Conservation (phyloP, 2,797 vertebrate species). For the Phrynocephalus vlangalii region DNA sequence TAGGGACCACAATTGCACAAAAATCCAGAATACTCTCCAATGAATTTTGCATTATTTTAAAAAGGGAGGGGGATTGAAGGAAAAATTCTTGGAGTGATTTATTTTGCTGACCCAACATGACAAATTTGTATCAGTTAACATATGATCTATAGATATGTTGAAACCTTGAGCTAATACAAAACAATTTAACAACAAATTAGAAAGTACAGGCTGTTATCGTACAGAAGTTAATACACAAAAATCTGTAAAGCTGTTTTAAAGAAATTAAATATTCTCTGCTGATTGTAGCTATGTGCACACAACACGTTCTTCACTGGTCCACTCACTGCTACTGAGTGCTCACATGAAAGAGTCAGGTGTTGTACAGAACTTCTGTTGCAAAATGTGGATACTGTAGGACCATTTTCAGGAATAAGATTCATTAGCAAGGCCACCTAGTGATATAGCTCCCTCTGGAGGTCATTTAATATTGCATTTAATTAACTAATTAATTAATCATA, state of each 20-base stretch:
- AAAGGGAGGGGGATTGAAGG: not conserved
- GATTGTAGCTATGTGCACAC: not conserved
- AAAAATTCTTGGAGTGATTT: not conserved
- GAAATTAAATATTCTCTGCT: not conserved
- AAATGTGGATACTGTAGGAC: not conserved
- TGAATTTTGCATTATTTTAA: not conserved
- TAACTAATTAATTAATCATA: not conserved
- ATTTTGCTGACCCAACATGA: not conserved
- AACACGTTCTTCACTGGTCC: not conserved
- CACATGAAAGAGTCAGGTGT: not conserved
- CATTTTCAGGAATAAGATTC: not conserved
- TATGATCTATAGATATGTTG: not conserved
- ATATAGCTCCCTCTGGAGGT: constrained; percentile 28
- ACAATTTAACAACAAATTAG: not conserved
- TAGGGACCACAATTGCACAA: not conserved
- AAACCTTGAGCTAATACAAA: not conserved
- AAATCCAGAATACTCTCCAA: not conserved
- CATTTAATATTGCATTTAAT: not conserved
- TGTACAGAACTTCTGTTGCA: not conserved
- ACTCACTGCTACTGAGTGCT: not conserved
- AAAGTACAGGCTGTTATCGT: not conserved
- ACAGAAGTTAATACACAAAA: not conserved
- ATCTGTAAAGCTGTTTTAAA: not conserved
- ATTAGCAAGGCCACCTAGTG: constrained; percentile 5
- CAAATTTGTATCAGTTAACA: not conserved